These are phyloP conservation scores for Drosophila kanekoi DNA, from an alignment of 2,888 invertebrate species.

Conservation along the genomic window DNA sequence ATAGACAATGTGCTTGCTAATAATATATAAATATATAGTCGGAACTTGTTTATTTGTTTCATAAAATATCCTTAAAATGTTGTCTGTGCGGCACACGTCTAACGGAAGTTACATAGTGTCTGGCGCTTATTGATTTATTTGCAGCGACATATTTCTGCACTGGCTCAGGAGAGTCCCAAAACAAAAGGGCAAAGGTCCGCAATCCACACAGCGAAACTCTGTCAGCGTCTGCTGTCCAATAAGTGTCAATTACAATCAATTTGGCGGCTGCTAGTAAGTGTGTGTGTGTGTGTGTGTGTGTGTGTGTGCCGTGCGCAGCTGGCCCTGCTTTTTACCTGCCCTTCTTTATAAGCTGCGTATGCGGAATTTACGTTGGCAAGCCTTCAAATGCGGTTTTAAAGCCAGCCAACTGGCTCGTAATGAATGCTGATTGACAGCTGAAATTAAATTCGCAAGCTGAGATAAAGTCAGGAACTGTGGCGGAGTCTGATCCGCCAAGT, in stretches of 20 bases:
- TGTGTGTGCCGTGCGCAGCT: constrained; percentile 6
- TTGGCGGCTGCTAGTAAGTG: constrained; percentile 59
- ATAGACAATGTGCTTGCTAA: too few relatives aligned
- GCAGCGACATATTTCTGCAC: constrained; percentile 28
- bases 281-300: constrained; percentile 15
- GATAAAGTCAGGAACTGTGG: constrained; percentile 24
- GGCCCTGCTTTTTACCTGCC: constrained; percentile 31
- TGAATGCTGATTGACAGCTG: constrained; percentile 66
- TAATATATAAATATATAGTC: too few relatives aligned
- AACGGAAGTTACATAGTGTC: neutral
- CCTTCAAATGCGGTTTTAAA: constrained; percentile 59
- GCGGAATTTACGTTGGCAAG: constrained; percentile 37
- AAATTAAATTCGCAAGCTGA: constrained; percentile 55
- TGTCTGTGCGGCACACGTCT: too few relatives aligned
- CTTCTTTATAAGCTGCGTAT: constrained; percentile 43
- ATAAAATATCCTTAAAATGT: too few relatives aligned
- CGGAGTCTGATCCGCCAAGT: constrained; percentile 28
- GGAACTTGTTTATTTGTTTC: too few relatives aligned
- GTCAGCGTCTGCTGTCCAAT: constrained; percentile 79
- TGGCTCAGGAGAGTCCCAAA: constrained; percentile 8
- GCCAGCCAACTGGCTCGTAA: constrained; percentile 31
- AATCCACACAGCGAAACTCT: constrained; percentile 41
- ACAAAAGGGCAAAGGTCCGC: constrained; percentile 31
- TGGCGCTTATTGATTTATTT: constrained; percentile 48
- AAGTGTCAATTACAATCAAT: constrained; percentile 83